A percentile compares a stretch with the other conserved stretches of the same genome.
Conservation (phyloP, 2,888 invertebrate species). For the Chironomus riparius region DNA sequence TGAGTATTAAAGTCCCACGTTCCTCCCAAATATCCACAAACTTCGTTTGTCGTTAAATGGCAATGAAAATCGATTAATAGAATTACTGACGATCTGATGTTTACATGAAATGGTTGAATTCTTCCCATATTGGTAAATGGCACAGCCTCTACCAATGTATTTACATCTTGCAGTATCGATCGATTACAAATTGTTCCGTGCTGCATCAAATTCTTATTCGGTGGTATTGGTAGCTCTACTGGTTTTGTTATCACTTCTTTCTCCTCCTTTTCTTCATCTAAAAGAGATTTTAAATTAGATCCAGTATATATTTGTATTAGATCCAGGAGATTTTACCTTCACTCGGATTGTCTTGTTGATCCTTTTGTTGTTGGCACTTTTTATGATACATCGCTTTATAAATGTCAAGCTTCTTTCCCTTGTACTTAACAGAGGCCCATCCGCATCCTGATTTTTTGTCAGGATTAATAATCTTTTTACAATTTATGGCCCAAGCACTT, state of each 20-base stretch:
- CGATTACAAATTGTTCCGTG: slow-evolving; percentile 67
- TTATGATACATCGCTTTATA: slow-evolving; percentile 80
- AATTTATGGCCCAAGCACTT: slow-evolving; percentile 88
- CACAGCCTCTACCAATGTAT: slow-evolving; percentile 80
- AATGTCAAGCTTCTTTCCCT: slow-evolving; percentile 77
- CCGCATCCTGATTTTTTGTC: slow-evolving; percentile 88
- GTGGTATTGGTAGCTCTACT: slow-evolving; percentile 45
- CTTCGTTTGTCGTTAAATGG: slow-evolving; percentile 87
- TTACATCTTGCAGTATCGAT: slow-evolving; percentile 74
- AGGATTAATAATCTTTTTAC: slow-evolving; percentile 83
- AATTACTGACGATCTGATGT: slow-evolving; percentile 76
- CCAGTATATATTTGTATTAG: background rate
- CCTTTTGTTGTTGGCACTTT: slow-evolving; percentile 53
- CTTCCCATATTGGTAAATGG: slow-evolving; percentile 81
- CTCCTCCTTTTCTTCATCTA: slow-evolving; percentile 53
- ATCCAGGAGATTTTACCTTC: slow-evolving; percentile 30
- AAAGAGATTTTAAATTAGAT: slow-evolving; percentile 30
- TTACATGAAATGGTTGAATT: slow-evolving; percentile 85
- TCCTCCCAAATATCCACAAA: slow-evolving; percentile 92
- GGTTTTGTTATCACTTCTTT: slow-evolving; percentile 47
- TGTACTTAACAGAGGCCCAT: slow-evolving; percentile 86
- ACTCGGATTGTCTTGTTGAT: slow-evolving; percentile 31
- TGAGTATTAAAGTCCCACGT: slow-evolving; percentile 91
- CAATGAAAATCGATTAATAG: slow-evolving; percentile 88
- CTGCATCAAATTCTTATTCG: slow-evolving; percentile 59